Conservation (phyloP, 1,140 invertebrate genomes). For the Ceratosolen solmsi region DNA sequence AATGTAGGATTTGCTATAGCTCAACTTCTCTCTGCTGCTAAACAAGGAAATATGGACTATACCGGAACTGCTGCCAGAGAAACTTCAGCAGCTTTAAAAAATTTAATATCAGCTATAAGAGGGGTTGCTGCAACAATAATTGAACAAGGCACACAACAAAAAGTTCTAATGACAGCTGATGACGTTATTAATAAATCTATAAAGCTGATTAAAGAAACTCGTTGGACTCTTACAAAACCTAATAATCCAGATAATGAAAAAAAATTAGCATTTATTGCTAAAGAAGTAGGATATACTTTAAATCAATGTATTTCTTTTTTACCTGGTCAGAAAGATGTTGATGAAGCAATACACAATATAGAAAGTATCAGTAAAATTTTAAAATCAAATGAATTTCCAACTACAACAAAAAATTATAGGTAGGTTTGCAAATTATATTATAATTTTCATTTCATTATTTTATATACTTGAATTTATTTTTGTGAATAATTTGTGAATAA, state of each 20-base stretch:
- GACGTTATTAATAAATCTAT: constrained; percentile 86
- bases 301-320: constrained; percentile 84
- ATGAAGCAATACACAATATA: constrained; percentile 88
- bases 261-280: constrained; percentile 78
- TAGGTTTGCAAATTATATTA: constrained; percentile 57
- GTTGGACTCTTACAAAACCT: constrained; percentile 78
- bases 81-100: constrained; percentile 82
- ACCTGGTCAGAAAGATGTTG: constrained; percentile 92
- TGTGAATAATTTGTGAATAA: not conserved
- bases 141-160: constrained; percentile 77
- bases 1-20: constrained; percentile 80
- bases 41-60: constrained; percentile 88
- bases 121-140: constrained; percentile 81
- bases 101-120: constrained; percentile 81
- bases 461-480: not conserved
- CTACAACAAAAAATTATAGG: constrained; percentile 82
- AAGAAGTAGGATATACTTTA: constrained; percentile 77
- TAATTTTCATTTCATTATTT: not conserved
- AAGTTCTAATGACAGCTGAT: constrained; percentile 82
- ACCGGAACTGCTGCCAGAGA: constrained; percentile 88
- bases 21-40: constrained; percentile 88
- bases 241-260: constrained; percentile 76
- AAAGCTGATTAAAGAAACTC: constrained; percentile 85
- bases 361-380: constrained; percentile 83
- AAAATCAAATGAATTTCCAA: constrained; percentile 81